These are phyloP conservation scores for cat (Felis catus) DNA, from an alignment of 2,113 vertebrate species.

Conservation along the genomic window DNA sequence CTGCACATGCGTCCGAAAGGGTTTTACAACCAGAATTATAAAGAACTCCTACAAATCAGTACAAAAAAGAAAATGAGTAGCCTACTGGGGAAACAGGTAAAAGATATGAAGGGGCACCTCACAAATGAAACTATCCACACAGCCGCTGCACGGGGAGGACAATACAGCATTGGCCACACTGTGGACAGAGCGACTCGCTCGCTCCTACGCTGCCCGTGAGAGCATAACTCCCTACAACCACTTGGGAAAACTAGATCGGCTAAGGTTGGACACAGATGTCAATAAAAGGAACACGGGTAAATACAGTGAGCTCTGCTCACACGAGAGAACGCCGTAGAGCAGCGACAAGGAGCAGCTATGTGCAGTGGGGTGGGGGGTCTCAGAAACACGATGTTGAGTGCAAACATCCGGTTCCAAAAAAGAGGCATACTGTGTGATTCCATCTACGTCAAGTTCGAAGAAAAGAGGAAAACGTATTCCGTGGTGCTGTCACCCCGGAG, in stretches of 20 bases:
- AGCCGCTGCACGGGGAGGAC: background rate
- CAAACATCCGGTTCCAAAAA: background rate
- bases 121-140: fast-evolving
- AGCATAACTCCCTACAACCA: fast-evolving
- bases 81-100: background rate
- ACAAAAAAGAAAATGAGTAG: background rate
- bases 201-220: fast-evolving
- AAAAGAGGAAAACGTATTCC: background rate
- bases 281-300: background rate
- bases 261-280: fast-evolving
- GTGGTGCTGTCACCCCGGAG: fast-evolving
- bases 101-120: background rate
- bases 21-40: background rate
- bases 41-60: background rate
- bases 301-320: fast-evolving
- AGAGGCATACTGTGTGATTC: fast-evolving
- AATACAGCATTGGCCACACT: fast-evolving
- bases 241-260: fast-evolving
- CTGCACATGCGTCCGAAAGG: fast-evolving
- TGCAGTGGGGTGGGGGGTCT: fast-evolving
- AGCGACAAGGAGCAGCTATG: fast-evolving
- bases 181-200: fast-evolving
- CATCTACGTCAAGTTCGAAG: fast-evolving
- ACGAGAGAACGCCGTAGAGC: fast-evolving
- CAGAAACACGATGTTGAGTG: fast-evolving